phyloP scores from a whole-genome alignment of 2,797 vertebrate genomes.

The Gymnothorax javanicus region DNA sequence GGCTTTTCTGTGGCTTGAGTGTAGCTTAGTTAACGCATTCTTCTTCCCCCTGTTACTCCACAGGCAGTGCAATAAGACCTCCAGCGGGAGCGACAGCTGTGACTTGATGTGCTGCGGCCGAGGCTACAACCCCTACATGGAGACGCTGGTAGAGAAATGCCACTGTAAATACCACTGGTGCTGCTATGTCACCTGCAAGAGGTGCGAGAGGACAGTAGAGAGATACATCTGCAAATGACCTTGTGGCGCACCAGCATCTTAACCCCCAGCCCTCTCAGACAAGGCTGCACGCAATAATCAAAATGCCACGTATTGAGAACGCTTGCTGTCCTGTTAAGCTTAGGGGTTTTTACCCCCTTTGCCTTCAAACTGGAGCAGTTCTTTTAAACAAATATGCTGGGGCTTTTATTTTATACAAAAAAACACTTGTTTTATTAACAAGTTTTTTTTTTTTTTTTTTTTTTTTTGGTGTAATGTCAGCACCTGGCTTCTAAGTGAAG shows the following conservation, averaged over 20 bases:
- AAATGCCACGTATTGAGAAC: conserved; percentile 68
- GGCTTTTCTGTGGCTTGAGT: background rate
- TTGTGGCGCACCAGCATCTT: background rate
- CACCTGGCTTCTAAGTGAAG: conserved; percentile 47
- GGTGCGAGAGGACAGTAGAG: conserved; percentile 92
- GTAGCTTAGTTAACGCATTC: conserved; percentile 1
- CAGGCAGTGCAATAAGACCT: conserved; percentile 99
- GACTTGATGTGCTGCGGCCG: conserved; percentile 98
- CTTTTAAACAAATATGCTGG: conserved; percentile 54
- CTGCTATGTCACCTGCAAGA: conserved; percentile 98
- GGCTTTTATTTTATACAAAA: conserved; percentile 57
- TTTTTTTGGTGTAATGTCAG: conserved; percentile 39
- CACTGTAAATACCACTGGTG: conserved; percentile 99
- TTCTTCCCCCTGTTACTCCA: conserved; percentile 22
- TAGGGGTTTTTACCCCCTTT: conserved; percentile 49
- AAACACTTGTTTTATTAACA: conserved; percentile 54
- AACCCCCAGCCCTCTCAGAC: background rate
- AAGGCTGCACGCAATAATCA: conserved; percentile 64
- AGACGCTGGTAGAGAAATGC: conserved; percentile 93
- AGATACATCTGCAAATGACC: conserved; percentile 94
- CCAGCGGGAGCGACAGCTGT: conserved; percentile 94
- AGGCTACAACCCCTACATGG: conserved; percentile 96
- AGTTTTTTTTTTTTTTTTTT: conserved; percentile 27
- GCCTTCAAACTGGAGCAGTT: conserved; percentile 48
- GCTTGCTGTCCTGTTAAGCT: conserved; percentile 65